Evolutionary conservation across 2,113 vertebrate genomes (phyloP).

Genomic region (Oryzias melastigma): DNA sequence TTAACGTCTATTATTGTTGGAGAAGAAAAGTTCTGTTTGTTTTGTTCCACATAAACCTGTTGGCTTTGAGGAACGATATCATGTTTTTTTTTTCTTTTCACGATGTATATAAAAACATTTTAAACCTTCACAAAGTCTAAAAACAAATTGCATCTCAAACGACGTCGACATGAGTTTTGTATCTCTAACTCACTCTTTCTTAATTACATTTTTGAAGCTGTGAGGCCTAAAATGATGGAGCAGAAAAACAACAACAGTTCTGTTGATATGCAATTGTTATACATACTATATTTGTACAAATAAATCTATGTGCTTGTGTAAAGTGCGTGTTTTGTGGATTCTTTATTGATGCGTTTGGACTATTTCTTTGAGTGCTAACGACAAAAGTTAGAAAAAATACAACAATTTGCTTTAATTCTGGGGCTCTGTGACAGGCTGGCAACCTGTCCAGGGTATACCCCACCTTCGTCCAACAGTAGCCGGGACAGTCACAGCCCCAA

Average conservation of each 20-base stretch:
- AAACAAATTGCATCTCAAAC: conserved; percentile 27
- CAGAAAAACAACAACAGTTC: conserved; percentile 52
- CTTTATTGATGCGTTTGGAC: neutral
- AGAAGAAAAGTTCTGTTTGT: no score
- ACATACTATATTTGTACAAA: conserved; percentile 86
- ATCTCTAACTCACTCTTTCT: conserved; percentile 70
- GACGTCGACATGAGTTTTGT: conserved; percentile 59
- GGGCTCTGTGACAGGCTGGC: no score
- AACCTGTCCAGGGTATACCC: no score
- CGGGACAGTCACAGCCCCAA: no score
- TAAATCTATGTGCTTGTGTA: conserved; percentile 81
- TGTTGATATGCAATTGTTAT: conserved; percentile 84
- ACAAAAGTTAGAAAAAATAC: no score
- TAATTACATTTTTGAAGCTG: conserved; percentile 75
- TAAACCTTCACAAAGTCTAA: conserved; percentile 15
- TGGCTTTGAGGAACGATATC: no score
- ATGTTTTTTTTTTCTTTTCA: no score
- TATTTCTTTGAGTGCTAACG: no score
- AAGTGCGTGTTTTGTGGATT: conserved; percentile 44
- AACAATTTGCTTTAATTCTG: no score
- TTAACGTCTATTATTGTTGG: no score
- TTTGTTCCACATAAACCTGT: no score
- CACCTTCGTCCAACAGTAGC: no score
- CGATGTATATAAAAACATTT: neutral
- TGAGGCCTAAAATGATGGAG: conserved; percentile 64